phyloP scores from a whole-genome alignment of 2,888 invertebrate species.

The Ischnus inquisitorius region DNA sequence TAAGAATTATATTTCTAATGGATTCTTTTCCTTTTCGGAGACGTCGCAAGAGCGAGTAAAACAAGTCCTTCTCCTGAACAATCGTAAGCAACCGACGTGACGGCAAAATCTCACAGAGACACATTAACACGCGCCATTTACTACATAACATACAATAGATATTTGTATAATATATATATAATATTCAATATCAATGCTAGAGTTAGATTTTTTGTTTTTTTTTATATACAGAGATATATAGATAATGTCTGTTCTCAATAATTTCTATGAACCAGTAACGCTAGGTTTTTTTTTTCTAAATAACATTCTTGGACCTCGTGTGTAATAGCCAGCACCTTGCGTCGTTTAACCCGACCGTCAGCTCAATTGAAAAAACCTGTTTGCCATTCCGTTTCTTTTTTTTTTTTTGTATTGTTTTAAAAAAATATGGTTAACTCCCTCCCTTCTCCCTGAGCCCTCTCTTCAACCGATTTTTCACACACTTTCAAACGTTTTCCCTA shows the following conservation, averaged over 20 bases:
- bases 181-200: constrained; percentile 75
- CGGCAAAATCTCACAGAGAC: constrained; percentile 83
- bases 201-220: constrained; percentile 79
- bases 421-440: constrained; percentile 81
- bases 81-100: constrained; percentile 72
- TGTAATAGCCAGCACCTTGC: constrained; percentile 84
- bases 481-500: constrained; percentile 53
- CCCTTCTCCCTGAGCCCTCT: constrained; percentile 81
- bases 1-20: constrained; percentile 18
- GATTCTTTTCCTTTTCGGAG: constrained; percentile 20
- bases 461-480: constrained; percentile 50
- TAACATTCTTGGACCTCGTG: constrained; percentile 85
- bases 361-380: constrained; percentile 76
- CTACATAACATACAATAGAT: constrained; percentile 84
- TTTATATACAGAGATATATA: constrained; percentile 79
- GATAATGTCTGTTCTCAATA: constrained; percentile 81
- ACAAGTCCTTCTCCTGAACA: constrained; percentile 41
- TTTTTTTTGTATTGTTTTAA: constrained; percentile 76
- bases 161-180: constrained; percentile 81
- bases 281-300: constrained; percentile 80
- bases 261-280: constrained; percentile 83
- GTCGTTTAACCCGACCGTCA: constrained; percentile 79
- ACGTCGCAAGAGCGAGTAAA: constrained; percentile 51
- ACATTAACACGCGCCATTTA: constrained; percentile 83
- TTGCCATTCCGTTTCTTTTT: constrained; percentile 71